These are phyloP conservation scores for Artibeus lituratus DNA, from an alignment of 2,797 vertebrate species.

Conservation along the genomic window DNA sequence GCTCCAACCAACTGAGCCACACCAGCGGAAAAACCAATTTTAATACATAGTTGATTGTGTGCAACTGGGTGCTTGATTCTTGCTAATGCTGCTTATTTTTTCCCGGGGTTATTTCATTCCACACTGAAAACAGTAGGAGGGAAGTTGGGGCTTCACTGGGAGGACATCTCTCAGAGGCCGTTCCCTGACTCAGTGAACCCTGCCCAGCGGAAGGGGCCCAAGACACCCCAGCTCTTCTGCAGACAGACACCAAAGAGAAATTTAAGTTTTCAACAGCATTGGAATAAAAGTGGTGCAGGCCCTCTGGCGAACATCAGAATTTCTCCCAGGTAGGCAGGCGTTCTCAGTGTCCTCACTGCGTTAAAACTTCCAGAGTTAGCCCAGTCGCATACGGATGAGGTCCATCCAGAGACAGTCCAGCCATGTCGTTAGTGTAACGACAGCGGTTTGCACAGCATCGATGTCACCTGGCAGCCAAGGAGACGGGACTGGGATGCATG, in stretches of 20 bases:
- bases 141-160: background rate
- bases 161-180: background rate
- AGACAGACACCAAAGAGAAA: slow-evolving; percentile 22
- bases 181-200: background rate
- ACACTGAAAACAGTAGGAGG: background rate
- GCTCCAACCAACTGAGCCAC: background rate
- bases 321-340: background rate
- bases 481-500: background rate
- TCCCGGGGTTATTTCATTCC: background rate
- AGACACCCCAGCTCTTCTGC: background rate
- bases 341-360: background rate
- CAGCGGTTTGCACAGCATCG: background rate
- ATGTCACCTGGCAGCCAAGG: background rate
- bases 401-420: background rate
- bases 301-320: background rate
- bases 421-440: background rate
- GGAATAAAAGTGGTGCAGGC: background rate
- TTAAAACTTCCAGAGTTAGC: background rate
- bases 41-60: background rate
- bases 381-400: background rate
- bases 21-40: background rate
- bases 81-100: background rate
- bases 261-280: background rate
- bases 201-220: background rate
- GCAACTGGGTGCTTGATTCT: background rate